Evolutionary conservation across 2,113 vertebrate species (phyloP).

Genomic region (Illadopsis cleaveri): DNA sequence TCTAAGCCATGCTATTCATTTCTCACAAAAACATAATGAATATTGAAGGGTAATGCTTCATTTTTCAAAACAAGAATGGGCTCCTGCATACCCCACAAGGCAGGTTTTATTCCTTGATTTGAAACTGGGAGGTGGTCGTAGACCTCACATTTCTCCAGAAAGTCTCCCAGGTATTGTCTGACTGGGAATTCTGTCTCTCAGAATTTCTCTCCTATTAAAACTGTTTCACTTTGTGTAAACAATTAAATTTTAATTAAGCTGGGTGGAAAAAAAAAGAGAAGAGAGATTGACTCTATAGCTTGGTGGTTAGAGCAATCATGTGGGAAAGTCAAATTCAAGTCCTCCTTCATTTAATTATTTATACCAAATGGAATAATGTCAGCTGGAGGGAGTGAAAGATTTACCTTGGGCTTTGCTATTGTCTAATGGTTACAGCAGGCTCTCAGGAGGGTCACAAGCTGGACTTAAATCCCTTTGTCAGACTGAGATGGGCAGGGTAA

Average conservation of each 20-base stretch:
- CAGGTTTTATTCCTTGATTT: not conserved
- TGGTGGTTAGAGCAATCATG: slow-evolving; percentile 42
- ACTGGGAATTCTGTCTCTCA: slow-evolving; percentile 2
- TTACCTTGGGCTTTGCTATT: not conserved
- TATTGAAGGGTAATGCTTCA: not conserved
- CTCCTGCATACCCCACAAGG: not conserved
- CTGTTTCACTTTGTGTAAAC: slow-evolving; percentile 47
- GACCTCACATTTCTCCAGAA: not conserved
- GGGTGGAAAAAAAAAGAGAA: not conserved
- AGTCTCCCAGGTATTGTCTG: not conserved
- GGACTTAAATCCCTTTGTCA: slow-evolving; percentile 15
- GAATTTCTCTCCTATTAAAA: slow-evolving; percentile 37
- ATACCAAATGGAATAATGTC: slow-evolving; percentile 49
- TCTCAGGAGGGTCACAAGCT: slow-evolving; percentile 13
- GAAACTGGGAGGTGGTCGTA: not conserved
- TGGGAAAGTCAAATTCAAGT: slow-evolving; percentile 27
- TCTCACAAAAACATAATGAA: not conserved
- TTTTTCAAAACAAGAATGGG: not conserved
- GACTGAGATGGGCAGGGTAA: not conserved
- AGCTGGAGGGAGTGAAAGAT: slow-evolving; percentile 33
- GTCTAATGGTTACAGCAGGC: not conserved
- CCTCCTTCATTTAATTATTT: slow-evolving; percentile 58
- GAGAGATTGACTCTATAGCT: slow-evolving; percentile 45
- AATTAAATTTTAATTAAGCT: slow-evolving; percentile 62
- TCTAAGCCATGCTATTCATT: fast-evolving